Evolutionary conservation across 2,888 invertebrate species (phyloP).

Genomic region (Vanessa cardui): DNA sequence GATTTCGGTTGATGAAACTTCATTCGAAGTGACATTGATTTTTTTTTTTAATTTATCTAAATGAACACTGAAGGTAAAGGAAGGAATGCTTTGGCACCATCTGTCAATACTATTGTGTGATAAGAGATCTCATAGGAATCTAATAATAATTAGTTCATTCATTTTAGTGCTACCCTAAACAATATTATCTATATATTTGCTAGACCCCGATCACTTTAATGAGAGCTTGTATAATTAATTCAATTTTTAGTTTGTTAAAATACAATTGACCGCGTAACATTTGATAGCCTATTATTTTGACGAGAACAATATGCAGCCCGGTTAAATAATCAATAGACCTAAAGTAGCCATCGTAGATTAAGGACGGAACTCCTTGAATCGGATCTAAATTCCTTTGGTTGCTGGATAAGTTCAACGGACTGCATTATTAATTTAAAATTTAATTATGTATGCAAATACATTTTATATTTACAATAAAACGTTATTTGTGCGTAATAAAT

Average conservation of each 20-base stretch:
- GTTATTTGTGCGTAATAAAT: background rate
- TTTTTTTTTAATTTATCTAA: slow-evolving; percentile 30
- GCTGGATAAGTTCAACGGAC: background rate
- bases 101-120: slow-evolving; percentile 42
- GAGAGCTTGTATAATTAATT: slow-evolving; percentile 14
- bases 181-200: slow-evolving; percentile 37
- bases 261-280: too few species aligned
- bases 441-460: too few species aligned
- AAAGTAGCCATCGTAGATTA: background rate
- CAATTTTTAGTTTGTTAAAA: too few species aligned
- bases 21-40: slow-evolving; percentile 33
- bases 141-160: slow-evolving; percentile 33
- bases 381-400: background rate
- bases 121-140: slow-evolving; percentile 35
- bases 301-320: background rate
- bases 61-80: slow-evolving; percentile 43
- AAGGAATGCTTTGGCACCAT: slow-evolving; percentile 46
- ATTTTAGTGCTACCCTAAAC: slow-evolving; percentile 39
- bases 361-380: slow-evolving; percentile 9
- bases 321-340: background rate
- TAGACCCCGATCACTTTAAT: slow-evolving; percentile 39
- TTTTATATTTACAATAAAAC: too few species aligned
- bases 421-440: background rate
- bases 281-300: background rate
- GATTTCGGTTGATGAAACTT: slow-evolving; percentile 24